Conservation (phyloP, 2,888 invertebrate species). For the Acleris literana region DNA sequence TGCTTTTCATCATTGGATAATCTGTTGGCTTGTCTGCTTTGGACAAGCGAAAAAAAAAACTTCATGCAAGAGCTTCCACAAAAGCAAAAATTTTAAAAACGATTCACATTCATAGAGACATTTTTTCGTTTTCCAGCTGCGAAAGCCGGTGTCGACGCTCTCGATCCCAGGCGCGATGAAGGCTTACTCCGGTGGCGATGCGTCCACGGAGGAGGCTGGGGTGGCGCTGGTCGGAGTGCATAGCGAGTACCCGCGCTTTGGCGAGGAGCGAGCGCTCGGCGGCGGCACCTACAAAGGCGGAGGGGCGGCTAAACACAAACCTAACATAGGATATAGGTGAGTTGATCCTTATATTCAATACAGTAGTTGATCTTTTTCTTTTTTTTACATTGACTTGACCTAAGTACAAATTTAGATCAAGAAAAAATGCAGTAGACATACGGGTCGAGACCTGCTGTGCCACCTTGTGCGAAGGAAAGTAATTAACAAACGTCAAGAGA, state of each 20-base stretch:
- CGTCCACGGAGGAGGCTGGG: slow-evolving; percentile 91
- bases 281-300: slow-evolving; percentile 90
- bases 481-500: too few species aligned
- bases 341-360: slow-evolving; percentile 19
- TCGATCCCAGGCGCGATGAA: slow-evolving; percentile 98
- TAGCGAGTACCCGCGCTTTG: slow-evolving; percentile 95
- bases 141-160: slow-evolving; percentile 98
- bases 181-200: slow-evolving; percentile 85
- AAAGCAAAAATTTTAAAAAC: too few species aligned
- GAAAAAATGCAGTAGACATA: not conserved
- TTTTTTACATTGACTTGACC: too few species aligned
- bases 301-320: slow-evolving; percentile 92
- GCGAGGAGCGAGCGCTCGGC: slow-evolving; percentile 92
- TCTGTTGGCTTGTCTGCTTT: too few species aligned
- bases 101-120: not conserved
- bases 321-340: slow-evolving; percentile 95
- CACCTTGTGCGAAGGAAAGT: too few species aligned
- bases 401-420: not conserved
- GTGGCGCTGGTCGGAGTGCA: slow-evolving; percentile 95
- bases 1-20: too few species aligned
- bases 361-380: too few species aligned
- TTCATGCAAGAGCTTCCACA: too few species aligned
- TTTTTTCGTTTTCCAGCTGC: slow-evolving; percentile 88
- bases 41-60: too few species aligned
- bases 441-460: too few species aligned